Percentiles rank a stretch among this genome's conserved stretches.
phyloP scores from a whole-genome alignment of 2,888 invertebrate genomes.

The Hirudinaria manillensis region DNA sequence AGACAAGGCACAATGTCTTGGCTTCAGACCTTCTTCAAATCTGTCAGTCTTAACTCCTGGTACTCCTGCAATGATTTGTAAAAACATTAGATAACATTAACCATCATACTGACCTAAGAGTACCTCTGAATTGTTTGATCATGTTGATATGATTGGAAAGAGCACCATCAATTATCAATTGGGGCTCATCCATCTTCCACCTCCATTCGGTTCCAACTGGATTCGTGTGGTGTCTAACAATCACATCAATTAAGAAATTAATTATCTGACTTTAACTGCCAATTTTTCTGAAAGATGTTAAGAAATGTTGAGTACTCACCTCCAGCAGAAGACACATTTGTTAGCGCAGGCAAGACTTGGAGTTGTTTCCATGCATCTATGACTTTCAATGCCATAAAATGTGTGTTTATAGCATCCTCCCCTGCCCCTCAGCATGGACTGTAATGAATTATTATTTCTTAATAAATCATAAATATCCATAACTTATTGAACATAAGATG shows the following conservation, averaged over 20 bases:
- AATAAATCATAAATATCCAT: background rate
- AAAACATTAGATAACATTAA: background rate
- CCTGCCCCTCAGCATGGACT: constrained; percentile 57
- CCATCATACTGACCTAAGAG: background rate
- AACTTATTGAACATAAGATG: background rate
- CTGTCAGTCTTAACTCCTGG: constrained; percentile 59
- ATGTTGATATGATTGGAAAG: constrained; percentile 58
- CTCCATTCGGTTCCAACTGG: constrained; percentile 62
- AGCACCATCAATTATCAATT: constrained; percentile 57
- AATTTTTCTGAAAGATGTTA: background rate
- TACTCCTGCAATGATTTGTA: constrained; percentile 54
- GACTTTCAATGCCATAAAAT: constrained; percentile 62
- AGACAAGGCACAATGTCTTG: constrained; percentile 60
- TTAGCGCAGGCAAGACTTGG: constrained; percentile 62
- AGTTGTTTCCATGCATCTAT: constrained; percentile 62
- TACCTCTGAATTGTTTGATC: constrained; percentile 57
- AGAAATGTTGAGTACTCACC: constrained; percentile 46
- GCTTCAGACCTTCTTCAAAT: constrained; percentile 57
- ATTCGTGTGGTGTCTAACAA: constrained; percentile 55
- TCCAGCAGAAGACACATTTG: constrained; percentile 63
- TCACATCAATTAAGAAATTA: background rate
- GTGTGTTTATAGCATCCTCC: constrained; percentile 63
- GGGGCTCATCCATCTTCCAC: constrained; percentile 60
- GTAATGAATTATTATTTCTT: constrained; percentile 16
- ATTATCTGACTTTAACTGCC: background rate